phyloP scores from a whole-genome alignment of 2,888 invertebrate species.

The Argyra leucocephala region DNA sequence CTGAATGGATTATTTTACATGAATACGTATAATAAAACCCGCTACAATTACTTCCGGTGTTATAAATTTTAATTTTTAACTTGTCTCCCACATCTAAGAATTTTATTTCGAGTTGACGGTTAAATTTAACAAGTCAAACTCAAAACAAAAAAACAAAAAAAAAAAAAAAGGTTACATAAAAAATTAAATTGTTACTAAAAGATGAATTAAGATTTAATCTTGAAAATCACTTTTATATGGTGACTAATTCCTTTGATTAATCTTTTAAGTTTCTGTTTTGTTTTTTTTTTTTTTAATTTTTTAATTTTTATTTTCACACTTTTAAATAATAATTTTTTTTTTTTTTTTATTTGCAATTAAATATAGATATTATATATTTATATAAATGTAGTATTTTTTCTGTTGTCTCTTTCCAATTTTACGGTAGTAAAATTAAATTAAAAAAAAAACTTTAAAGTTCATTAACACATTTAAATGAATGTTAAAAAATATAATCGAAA shows the following conservation, averaged over 20 bases:
- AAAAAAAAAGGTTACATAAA: too few species aligned
- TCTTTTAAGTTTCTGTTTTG: background rate
- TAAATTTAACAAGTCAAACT: too few species aligned
- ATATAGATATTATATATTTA: background rate
- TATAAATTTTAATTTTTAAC: background rate
- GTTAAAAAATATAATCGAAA: background rate
- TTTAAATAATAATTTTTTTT: background rate
- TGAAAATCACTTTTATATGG: background rate
- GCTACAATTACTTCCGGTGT: background rate
- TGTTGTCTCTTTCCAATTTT: background rate
- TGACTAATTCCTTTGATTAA: background rate
- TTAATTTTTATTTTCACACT: background rate
- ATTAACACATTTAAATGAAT: background rate
- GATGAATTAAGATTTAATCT: background rate
- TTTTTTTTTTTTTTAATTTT: background rate
- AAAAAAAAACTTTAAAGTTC: background rate
- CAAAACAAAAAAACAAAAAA: too few species aligned
- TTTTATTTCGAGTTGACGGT: too few species aligned
- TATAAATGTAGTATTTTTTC: background rate
- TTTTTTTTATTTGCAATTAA: background rate
- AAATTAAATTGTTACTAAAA: background rate
- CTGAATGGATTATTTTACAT: too few species aligned
- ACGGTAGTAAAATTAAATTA: background rate
- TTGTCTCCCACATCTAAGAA: background rate
- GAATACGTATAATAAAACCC: too few species aligned